Percentiles rank a stretch among this genome's conserved stretches.
Conservation (phyloP, 2,113 vertebrate species). For the Nerophis ophidion region DNA sequence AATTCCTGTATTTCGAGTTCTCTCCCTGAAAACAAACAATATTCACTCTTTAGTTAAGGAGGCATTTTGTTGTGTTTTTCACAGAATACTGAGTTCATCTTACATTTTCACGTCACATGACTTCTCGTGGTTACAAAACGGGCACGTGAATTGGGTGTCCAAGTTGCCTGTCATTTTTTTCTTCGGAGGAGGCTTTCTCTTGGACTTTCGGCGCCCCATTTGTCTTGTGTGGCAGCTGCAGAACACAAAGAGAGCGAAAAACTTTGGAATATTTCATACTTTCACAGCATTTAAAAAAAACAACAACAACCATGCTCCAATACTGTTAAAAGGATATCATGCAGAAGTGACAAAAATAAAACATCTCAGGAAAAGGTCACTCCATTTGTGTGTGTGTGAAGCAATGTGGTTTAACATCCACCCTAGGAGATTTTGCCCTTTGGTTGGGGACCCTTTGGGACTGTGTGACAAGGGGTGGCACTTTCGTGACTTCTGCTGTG, state of each 20-base stretch:
- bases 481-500: too few relatives aligned
- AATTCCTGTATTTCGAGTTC: constrained; percentile 86
- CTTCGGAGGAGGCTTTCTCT: constrained; percentile 87
- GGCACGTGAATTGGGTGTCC: constrained; percentile 88
- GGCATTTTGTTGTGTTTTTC: not conserved
- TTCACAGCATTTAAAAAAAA: not conserved
- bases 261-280: not conserved
- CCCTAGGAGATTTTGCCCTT: too few relatives aligned
- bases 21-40: constrained; percentile 74
- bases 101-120: constrained; percentile 94
- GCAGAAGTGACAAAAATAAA: too few relatives aligned
- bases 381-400: too few relatives aligned
- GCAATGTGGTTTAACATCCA: too few relatives aligned
- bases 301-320: not conserved
- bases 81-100: constrained; percentile 11
- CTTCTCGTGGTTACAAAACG: constrained; percentile 91
- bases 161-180: constrained; percentile 88
- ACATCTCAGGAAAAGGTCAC: too few relatives aligned
- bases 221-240: constrained; percentile 4
- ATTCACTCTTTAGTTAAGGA: not conserved
- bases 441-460: too few relatives aligned
- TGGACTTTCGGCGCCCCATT: constrained; percentile 89
- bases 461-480: too few relatives aligned
- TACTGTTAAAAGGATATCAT: too few relatives aligned
- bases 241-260: not conserved